These are phyloP conservation scores for Propithecus perrieri DNA, from an alignment of 2,797 vertebrate genomes.

Conservation along the genomic window DNA sequence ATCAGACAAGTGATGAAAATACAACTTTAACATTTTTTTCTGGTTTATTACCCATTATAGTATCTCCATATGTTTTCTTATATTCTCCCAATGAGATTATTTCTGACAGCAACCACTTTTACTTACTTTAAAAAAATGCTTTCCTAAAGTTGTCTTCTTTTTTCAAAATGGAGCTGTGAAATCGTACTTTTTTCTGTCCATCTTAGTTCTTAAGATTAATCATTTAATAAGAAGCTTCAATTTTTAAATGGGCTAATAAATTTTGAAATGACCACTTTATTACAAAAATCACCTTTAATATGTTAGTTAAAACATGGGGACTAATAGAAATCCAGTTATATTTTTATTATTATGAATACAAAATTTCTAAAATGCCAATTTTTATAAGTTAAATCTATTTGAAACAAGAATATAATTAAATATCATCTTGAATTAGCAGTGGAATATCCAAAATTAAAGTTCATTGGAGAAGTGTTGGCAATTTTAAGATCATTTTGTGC, in stretches of 20 bases:
- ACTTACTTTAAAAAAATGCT: neutral
- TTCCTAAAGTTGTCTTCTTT: neutral
- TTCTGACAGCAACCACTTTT: neutral
- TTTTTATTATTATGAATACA: neutral
- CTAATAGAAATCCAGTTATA: neutral
- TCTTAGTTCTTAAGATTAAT: neutral
- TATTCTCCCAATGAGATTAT: neutral
- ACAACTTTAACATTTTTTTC: neutral
- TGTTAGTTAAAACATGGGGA: neutral
- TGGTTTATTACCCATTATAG: neutral
- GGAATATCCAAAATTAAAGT: neutral
- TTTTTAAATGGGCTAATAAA: neutral
- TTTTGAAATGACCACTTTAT: neutral
- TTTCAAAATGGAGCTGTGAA: neutral
- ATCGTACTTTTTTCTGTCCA: neutral
- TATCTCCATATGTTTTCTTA: neutral
- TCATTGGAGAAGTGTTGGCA: neutral
- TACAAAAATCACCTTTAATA: neutral
- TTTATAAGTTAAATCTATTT: neutral
- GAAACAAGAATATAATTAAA: neutral
- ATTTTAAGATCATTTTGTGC: slow-evolving; percentile 8
- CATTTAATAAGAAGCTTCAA: neutral
- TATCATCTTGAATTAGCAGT: neutral
- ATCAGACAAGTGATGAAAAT: neutral
- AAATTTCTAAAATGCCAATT: neutral